These are phyloP conservation scores for Isaurus tuberculatus DNA, from an alignment of 92 coral and sea anemone species.

Conservation along the genomic window DNA sequence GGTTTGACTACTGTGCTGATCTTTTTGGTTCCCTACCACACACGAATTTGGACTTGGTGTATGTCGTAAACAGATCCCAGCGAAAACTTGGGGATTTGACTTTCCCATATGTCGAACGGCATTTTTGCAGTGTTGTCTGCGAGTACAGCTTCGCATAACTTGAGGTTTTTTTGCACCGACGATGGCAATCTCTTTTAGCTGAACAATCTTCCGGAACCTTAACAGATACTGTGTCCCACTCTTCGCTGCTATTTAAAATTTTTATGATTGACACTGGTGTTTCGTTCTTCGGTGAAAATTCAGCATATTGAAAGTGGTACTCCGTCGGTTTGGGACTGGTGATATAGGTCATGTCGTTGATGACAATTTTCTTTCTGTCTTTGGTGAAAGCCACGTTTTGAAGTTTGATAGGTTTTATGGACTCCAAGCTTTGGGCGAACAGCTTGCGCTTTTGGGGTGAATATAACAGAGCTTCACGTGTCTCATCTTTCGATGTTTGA, in stretches of 20 bases:
- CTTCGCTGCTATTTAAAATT: constrained; percentile 45
- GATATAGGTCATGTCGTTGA: constrained; percentile 57
- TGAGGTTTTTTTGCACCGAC: constrained; percentile 63
- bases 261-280: constrained; percentile 24
- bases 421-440: constrained; percentile 39
- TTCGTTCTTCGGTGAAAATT: neutral
- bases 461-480: constrained; percentile 43
- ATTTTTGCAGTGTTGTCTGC: constrained; percentile 60
- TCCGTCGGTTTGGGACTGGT: constrained; percentile 47
- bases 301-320: constrained; percentile 46
- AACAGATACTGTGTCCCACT: constrained; percentile 63
- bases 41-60: constrained; percentile 48
- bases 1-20: constrained; percentile 43
- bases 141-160: constrained; percentile 60
- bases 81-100: constrained; percentile 55
- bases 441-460: constrained; percentile 50
- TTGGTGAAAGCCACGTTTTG: constrained; percentile 32
- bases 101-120: constrained; percentile 59
- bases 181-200: constrained; percentile 37
- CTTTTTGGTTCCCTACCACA: constrained; percentile 51
- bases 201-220: constrained; percentile 62
- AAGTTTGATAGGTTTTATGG: constrained; percentile 40
- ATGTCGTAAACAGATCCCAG: constrained; percentile 61
- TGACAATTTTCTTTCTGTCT: constrained; percentile 38
- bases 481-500: constrained; percentile 39